These are phyloP conservation scores for Dasyurus viverrinus DNA, from an alignment of 2,113 vertebrate genomes.

Conservation along the genomic window DNA sequence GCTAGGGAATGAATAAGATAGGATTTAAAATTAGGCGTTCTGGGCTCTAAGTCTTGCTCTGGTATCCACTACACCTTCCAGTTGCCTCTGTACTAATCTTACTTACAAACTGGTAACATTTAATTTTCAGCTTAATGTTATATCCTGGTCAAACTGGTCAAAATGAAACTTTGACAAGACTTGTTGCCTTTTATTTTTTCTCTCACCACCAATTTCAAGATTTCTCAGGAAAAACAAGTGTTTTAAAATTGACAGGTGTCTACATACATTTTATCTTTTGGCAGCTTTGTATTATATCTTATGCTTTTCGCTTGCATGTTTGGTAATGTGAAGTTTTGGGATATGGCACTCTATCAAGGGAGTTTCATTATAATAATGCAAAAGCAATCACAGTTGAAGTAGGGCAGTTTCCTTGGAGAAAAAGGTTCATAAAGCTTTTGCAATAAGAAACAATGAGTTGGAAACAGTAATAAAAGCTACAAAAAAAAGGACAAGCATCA, in stretches of 20 bases:
- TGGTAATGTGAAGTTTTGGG: not conserved
- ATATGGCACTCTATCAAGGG: not conserved
- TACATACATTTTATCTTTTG: not conserved
- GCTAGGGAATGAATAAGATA: not conserved
- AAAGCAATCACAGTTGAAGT: not conserved
- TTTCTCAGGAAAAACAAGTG: not conserved
- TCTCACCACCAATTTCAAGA: not conserved
- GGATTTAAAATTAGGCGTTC: not conserved
- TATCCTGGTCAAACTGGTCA: not conserved
- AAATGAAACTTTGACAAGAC: too few relatives aligned
- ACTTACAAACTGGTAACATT: not conserved
- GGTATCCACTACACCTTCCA: not conserved
- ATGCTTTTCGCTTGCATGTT: accelerated
- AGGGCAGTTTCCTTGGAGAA: accelerated
- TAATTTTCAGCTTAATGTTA: not conserved
- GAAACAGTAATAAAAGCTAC: not conserved
- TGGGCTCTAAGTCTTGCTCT: not conserved
- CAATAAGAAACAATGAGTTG: not conserved
- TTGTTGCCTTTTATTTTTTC: not conserved
- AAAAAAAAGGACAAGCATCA: not conserved
- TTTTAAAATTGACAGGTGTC: not conserved
- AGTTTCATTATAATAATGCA: not conserved
- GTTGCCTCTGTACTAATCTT: not conserved
- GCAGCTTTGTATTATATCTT: too few relatives aligned
- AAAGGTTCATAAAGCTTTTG: not conserved